Base-by-base conservation (phyloP, 2,113 vertebrate species). In the Platysteira castanea region DNA sequence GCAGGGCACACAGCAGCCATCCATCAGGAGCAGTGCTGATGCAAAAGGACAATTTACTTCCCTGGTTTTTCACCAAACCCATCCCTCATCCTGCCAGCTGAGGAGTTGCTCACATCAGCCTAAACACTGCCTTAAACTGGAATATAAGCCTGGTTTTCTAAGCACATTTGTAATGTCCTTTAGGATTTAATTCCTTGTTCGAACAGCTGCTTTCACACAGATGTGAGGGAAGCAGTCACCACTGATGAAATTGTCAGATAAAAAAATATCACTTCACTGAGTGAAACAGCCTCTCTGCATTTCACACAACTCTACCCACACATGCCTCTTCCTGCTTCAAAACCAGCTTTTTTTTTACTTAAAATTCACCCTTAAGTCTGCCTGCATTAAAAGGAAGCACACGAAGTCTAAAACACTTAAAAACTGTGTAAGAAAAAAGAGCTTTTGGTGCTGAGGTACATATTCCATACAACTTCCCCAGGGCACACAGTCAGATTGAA, bases 281-380 rank as follows among this genome's bases (percentile, higher is more conserved):
- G 75, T 37, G 26, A 56, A 78, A 63, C 63, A 74, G 9, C 30
- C 67, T 67, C 65, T 71, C 19, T 44, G 28, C 23, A 27, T 35
- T 57, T 76, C 28, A 2, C 37, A 57, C 21, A 84, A 7, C n/a
- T 31, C 3, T 2, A 15, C 2, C 39, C 27, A 26, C 13, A 91
- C 61, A 33, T 24, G 9, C 5, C 28, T 69, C 26, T 27, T 35
- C 60, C 15, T 22, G 31, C 52, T 59, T n/a, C 56, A 54, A 44
- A 68, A 52, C 28, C 14, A 54, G 59, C 13, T 18, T 42, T 1
- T 2, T 0, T 7, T 80, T 10, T 31, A 63, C 19, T 54, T 17
- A 46, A 77, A 89, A 75, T 56, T 60, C 44, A 63, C 11, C 52
- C 84, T 73, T 27, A 33, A 63, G 30, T 30, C 27, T 28, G 35